Evolutionary conservation across 2,888 invertebrate species (phyloP).

Genomic region (Agrilus biguttatus): DNA sequence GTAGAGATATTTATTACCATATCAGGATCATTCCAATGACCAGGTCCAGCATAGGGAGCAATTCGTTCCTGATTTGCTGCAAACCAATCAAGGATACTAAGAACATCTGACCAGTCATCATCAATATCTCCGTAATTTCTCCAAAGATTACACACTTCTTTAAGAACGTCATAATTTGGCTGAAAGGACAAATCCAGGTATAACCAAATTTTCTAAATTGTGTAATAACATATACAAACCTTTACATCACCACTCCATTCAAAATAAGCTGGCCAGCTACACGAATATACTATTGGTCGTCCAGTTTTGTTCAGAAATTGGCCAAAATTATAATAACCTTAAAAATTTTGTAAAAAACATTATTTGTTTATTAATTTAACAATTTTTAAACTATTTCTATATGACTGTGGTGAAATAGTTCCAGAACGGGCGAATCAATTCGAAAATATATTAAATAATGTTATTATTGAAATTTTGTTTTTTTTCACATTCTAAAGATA

Average conservation of each 20-base stretch:
- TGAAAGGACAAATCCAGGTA: conserved; percentile 14
- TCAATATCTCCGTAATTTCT: conserved; percentile 47
- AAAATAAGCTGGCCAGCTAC: conserved; percentile 68
- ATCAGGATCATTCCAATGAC: conserved; percentile 55
- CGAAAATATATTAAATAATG: too few relatives aligned
- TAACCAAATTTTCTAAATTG: conserved; percentile 3
- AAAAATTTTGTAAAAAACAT: conserved; percentile 1
- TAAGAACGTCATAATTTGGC: conserved; percentile 40
- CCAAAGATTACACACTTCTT: conserved; percentile 46
- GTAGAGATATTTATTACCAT: conserved; percentile 38
- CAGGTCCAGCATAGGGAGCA: conserved; percentile 42
- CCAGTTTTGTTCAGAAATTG: conserved; percentile 50
- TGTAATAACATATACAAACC: background rate
- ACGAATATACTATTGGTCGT: conserved; percentile 58
- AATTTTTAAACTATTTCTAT: too few relatives aligned
- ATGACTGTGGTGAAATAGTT: too few relatives aligned
- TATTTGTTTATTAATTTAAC: too few relatives aligned
- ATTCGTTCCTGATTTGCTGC: conserved; percentile 42
- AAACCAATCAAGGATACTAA: conserved; percentile 41
- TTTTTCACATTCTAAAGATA: too few relatives aligned
- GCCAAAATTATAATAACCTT: conserved; percentile 56
- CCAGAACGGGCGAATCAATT: too few relatives aligned
- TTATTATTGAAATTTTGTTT: too few relatives aligned
- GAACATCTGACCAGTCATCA: conserved; percentile 44
- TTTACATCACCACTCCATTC: conserved; percentile 30